Evolutionary conservation across 2,888 invertebrate genomes (phyloP).

Genomic region (Ornithoptera alexandrae): DNA sequence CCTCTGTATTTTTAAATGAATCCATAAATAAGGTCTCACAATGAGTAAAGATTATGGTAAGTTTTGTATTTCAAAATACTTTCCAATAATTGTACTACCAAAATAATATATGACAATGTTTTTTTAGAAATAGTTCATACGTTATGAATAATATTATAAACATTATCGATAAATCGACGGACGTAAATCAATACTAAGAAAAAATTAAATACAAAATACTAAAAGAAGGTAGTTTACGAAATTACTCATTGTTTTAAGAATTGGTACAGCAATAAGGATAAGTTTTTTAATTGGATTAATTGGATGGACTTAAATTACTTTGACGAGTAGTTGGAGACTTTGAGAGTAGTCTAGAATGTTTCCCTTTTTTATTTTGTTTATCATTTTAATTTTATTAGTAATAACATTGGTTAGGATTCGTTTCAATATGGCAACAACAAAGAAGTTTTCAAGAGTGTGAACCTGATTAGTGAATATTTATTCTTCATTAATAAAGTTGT

Average conservation of each 20-base stretch:
- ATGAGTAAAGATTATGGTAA: conserved; percentile 68
- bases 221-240: neutral
- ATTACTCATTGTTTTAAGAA: conserved; percentile 2
- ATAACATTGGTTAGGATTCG: neutral
- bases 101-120: neutral
- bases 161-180: too few species aligned
- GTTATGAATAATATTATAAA: too few species aligned
- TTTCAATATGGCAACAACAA: neutral
- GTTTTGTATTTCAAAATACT: conserved; percentile 23
- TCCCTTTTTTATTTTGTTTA: too few species aligned
- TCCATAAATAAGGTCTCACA: conserved; percentile 28
- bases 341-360: too few species aligned
- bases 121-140: too few species aligned
- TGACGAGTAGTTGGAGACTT: too few species aligned
- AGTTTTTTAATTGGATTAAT: conserved; percentile 10
- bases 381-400: too few species aligned
- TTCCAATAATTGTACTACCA: neutral
- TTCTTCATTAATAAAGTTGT: too few species aligned
- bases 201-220: neutral
- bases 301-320: conserved; percentile 3
- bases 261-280: conserved; percentile 3
- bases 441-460: neutral
- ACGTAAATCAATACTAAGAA: neutral
- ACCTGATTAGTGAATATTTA: neutral
- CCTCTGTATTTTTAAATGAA: neutral